These are phyloP conservation scores for Lepidurus apus DNA, from an alignment of 1,140 invertebrate species.

Conservation along the genomic window DNA sequence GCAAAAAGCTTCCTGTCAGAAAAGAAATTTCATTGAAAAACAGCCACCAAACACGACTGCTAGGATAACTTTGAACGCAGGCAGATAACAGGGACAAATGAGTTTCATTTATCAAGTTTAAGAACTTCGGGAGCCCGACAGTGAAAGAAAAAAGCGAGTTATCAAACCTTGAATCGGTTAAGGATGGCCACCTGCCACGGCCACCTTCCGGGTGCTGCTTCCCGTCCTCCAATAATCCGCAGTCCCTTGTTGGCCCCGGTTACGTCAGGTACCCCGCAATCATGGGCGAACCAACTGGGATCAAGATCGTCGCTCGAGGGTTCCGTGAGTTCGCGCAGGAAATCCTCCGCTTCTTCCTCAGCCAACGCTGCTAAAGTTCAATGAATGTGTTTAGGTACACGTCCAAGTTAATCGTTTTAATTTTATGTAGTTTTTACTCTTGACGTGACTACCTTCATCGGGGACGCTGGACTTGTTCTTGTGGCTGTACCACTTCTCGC, in stretches of 20 bases:
- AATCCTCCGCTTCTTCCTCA: conserved; percentile 28
- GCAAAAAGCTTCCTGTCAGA: conserved; percentile 72
- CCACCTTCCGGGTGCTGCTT: conserved; percentile 72
- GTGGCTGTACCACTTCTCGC: conserved; percentile 60
- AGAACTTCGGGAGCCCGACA: background rate
- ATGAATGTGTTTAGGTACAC: background rate
- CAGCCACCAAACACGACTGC: background rate
- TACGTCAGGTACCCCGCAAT: conserved; percentile 37
- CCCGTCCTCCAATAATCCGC: conserved; percentile 78
- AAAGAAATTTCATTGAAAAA: conserved; percentile 9
- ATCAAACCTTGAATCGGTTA: conserved; percentile 43
- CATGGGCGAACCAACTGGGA: background rate
- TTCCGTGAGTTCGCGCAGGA: conserved; percentile 26
- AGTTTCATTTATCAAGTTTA: background rate
- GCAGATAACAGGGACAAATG: no score
- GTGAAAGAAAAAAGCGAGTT: background rate
- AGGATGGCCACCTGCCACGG: conserved; percentile 89
- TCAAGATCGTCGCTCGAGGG: conserved; percentile 23
- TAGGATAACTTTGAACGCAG: no score
- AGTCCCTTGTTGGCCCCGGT: conserved; percentile 42
- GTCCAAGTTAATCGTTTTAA: no score
- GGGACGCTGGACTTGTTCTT: conserved; percentile 35
- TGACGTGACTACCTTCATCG: conserved; percentile 28
- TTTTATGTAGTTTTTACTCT: background rate
- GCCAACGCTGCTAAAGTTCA: conserved; percentile 23